A percentile compares a stretch with the other conserved stretches of the same genome.
phyloP scores from a whole-genome alignment of 2,888 invertebrate species.

The Leptopilina myrica region DNA sequence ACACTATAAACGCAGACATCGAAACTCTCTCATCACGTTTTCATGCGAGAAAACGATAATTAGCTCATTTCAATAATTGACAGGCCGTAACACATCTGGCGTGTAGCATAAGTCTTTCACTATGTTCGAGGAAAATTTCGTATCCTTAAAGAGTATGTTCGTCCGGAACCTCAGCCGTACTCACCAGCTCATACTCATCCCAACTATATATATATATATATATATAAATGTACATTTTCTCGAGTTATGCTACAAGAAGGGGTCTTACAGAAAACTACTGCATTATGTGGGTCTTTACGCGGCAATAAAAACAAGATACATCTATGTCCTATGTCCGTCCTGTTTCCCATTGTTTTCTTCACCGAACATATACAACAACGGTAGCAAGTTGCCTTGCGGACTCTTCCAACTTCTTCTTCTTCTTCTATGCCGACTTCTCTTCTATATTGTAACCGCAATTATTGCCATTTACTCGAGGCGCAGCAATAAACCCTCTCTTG shows the following conservation, averaged over 20 bases:
- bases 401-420: conserved; percentile 50
- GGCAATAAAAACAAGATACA: conserved; percentile 68
- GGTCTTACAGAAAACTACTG: conserved; percentile 50
- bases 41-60: conserved; percentile 71
- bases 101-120: conserved; percentile 41
- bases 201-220: no score
- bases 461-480: conserved; percentile 65
- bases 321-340: conserved; percentile 61
- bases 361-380: conserved; percentile 54
- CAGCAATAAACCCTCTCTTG: conserved; percentile 63
- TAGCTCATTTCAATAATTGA: conserved; percentile 77
- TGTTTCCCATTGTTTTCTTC: conserved; percentile 65
- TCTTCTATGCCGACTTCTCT: conserved; percentile 54
- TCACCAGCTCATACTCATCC: no score
- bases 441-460: conserved; percentile 67
- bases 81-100: conserved; percentile 73
- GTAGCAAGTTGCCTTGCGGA: conserved; percentile 47
- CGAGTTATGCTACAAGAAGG: conserved; percentile 23
- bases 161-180: conserved; percentile 35
- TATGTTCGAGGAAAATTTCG: neutral
- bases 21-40: conserved; percentile 6
- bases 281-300: conserved; percentile 68
- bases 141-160: conserved; percentile 13
- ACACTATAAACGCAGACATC: conserved; percentile 15
- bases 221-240: neutral